Evolutionary conservation across 1,140 invertebrate species (phyloP).

Genomic region (Sogatella furcifera): DNA sequence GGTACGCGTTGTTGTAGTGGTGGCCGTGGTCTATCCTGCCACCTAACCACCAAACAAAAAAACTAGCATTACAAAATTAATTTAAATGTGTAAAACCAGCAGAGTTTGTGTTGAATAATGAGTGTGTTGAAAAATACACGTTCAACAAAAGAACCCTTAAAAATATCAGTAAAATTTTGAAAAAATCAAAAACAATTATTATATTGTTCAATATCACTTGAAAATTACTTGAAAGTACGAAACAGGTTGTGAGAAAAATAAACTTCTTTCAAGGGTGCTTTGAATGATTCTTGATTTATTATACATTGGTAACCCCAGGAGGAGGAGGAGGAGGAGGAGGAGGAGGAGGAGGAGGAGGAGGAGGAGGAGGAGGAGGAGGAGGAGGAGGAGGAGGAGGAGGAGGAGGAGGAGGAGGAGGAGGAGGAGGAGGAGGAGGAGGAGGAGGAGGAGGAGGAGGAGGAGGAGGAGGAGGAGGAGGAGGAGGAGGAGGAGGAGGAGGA

Average conservation of each 20-base stretch:
- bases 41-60: slow-evolving; percentile 35
- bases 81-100: no score
- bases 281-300: no score
- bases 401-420: neutral
- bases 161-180: no score
- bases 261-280: no score
- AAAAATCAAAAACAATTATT: no score
- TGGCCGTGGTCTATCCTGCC: slow-evolving; percentile 77
- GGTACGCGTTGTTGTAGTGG: slow-evolving; percentile 63
- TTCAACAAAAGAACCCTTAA: no score
- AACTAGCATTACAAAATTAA: no score
- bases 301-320: neutral
- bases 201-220: no score
- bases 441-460: neutral
- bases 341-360: neutral
- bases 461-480: neutral
- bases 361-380: neutral
- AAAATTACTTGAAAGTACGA: no score
- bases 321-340: neutral
- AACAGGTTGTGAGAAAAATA: neutral
- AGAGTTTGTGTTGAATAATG: no score
- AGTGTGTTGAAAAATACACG: no score
- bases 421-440: neutral
- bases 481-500: neutral
- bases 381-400: neutral